phyloP scores from a whole-genome alignment of 1,140 invertebrate genomes.

The Lasioglossum baleicum region DNA sequence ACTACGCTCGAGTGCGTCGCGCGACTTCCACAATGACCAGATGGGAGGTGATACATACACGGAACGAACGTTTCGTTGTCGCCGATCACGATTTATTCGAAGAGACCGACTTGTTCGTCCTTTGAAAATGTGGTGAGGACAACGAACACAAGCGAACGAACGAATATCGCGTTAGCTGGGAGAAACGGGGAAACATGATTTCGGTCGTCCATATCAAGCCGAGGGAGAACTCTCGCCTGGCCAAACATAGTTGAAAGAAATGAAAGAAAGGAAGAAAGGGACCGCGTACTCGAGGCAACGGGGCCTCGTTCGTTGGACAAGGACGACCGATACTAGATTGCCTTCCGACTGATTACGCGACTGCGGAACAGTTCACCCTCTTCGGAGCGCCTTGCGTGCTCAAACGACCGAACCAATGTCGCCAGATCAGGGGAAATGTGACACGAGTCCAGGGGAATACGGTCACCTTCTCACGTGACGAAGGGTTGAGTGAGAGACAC shows the following conservation, averaged over 20 bases:
- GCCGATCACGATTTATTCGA: too few species aligned
- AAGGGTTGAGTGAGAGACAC: too few species aligned
- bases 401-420: constrained; percentile 14
- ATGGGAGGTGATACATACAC: not conserved
- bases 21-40: not conserved
- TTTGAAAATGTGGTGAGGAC: too few species aligned
- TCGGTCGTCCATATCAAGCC: constrained; percentile 44
- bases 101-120: too few species aligned
- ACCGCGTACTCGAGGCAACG: not conserved
- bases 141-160: too few species aligned
- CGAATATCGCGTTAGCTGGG: too few species aligned
- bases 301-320: too few species aligned
- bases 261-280: not conserved
- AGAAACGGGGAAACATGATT: constrained; percentile 15
- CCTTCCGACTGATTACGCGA: not conserved
- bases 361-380: too few species aligned
- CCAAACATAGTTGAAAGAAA: not conserved
- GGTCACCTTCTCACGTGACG: too few species aligned
- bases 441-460: too few species aligned
- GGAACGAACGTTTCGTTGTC: not conserved
- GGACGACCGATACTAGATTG: too few species aligned
- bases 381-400: not conserved
- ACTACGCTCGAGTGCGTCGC: not conserved
- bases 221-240: constrained; percentile 10
- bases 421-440: too few species aligned